phyloP scores from a whole-genome alignment of 2,113 vertebrate species.

The Galemys pyrenaicus region DNA sequence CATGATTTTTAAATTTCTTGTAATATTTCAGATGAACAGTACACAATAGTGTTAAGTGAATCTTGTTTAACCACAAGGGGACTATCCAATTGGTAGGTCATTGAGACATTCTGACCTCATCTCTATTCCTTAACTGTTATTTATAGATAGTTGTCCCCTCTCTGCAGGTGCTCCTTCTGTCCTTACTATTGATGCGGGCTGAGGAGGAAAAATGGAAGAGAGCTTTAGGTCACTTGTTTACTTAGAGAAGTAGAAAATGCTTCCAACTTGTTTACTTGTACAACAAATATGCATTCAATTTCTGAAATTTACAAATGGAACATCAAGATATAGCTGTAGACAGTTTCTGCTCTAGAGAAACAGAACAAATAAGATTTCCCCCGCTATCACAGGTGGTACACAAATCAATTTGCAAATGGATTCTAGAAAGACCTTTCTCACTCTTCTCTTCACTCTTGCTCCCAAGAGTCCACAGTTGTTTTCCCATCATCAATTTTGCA shows the following conservation, averaged over 20 bases:
- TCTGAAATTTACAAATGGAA: background rate
- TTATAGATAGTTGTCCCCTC: background rate
- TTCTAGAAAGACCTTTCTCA: background rate
- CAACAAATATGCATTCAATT: conserved; percentile 33
- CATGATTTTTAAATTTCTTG: conserved; percentile 49
- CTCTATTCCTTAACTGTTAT: conserved; percentile 19
- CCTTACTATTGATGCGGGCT: conserved; percentile 50
- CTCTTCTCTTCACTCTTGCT: background rate
- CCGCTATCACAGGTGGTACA: background rate
- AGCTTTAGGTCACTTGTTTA: conserved; percentile 53
- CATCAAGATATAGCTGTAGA: background rate
- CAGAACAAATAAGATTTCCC: background rate
- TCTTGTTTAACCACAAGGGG: conserved; percentile 50
- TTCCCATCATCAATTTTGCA: no score
- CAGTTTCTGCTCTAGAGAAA: conserved; percentile 3
- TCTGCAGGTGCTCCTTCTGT: conserved; percentile 1
- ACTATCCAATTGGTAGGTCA: conserved; percentile 53
- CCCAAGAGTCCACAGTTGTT: background rate
- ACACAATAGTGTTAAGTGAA: conserved; percentile 50
- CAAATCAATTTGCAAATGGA: background rate
- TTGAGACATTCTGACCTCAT: conserved; percentile 13
- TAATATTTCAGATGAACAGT: conserved; percentile 38
- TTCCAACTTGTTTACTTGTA: conserved; percentile 41
- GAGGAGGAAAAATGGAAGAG: background rate
- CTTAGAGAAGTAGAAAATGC: conserved; percentile 54